Evolutionary conservation across 2,888 invertebrate species (phyloP).

Genomic region (Anthophora plumipes): DNA sequence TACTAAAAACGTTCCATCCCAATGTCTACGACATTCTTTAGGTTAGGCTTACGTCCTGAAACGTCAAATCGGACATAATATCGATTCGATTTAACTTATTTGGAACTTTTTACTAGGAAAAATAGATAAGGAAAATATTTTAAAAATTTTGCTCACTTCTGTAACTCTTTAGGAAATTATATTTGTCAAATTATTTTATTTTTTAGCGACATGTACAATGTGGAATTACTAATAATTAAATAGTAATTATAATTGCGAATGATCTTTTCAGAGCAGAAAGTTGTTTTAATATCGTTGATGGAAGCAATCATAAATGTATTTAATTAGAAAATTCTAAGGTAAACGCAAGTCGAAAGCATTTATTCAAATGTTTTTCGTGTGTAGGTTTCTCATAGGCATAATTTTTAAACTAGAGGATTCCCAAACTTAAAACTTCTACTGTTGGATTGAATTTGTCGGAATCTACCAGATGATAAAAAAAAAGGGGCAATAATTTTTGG

Average conservation of each 20-base stretch:
- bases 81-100: background rate
- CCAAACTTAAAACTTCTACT: too few relatives aligned
- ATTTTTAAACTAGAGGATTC: too few relatives aligned
- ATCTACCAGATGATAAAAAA: too few relatives aligned
- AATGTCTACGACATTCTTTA: background rate
- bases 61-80: constrained; percentile 23
- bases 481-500: too few relatives aligned
- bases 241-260: background rate
- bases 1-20: constrained; percentile 9
- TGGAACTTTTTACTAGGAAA: background rate
- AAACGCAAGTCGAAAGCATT: too few relatives aligned
- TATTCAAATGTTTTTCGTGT: too few relatives aligned
- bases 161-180: background rate
- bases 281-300: too few relatives aligned
- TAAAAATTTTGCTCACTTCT: background rate
- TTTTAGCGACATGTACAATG: background rate
- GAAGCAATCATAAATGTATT: too few relatives aligned
- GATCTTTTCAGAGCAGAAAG: background rate
- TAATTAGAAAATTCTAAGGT: too few relatives aligned
- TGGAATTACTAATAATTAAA: background rate
- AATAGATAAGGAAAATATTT: background rate
- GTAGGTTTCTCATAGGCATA: too few relatives aligned
- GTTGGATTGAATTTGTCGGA: too few relatives aligned
- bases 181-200: background rate
- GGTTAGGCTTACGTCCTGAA: constrained; percentile 46